These are phyloP conservation scores for Drosophila hamatofila DNA, from an alignment of 2,888 invertebrate species.

Conservation along the genomic window DNA sequence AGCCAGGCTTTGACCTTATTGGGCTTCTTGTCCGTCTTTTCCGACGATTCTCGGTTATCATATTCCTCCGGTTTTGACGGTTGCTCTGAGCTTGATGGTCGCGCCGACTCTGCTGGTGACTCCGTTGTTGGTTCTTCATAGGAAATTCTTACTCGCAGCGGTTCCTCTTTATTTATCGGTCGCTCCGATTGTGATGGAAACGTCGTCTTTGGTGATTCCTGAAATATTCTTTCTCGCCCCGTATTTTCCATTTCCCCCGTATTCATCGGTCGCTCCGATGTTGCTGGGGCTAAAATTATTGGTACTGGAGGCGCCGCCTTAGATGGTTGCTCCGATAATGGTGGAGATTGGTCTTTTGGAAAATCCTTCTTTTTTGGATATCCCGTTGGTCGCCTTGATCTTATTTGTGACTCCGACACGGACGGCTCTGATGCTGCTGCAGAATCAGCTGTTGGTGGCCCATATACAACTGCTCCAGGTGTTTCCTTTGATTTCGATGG, in stretches of 20 bases:
- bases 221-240: neutral
- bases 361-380: neutral
- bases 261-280: neutral
- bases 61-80: neutral
- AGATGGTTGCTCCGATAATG: neutral
- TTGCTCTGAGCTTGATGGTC: neutral
- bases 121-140: accelerated
- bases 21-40: constrained; percentile 8
- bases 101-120: neutral
- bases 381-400: neutral
- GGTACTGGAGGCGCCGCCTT: neutral
- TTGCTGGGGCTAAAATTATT: neutral
- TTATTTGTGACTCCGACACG: neutral
- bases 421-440: neutral
- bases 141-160: neutral
- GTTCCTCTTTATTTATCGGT: neutral
- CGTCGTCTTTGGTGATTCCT: neutral
- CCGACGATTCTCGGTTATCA: neutral
- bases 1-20: constrained; percentile 41
- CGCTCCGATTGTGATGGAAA: neutral
- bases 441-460: neutral
- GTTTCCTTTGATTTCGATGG: neutral
- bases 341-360: neutral
- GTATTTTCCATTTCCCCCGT: neutral
- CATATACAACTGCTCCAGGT: neutral